phyloP scores from a whole-genome alignment of 2,888 invertebrate genomes.

The Habroteleia sp. region DNA sequence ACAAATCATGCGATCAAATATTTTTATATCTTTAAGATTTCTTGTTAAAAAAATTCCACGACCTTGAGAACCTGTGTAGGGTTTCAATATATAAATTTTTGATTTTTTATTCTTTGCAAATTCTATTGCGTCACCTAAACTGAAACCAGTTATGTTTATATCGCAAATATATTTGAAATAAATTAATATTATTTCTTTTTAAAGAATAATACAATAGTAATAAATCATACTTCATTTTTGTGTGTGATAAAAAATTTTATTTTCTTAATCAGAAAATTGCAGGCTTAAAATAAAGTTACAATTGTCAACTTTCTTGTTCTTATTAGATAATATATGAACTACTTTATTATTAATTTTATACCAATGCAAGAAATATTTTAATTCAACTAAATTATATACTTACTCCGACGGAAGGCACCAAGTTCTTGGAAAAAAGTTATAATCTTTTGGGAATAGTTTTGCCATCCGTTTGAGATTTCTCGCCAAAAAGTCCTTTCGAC shows the following conservation, averaged over 20 bases:
- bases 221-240: no score
- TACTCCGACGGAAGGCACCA: constrained; percentile 97
- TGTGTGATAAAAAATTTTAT: no score
- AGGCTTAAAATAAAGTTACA: no score
- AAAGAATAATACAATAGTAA: no score
- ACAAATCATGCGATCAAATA: constrained; percentile 92
- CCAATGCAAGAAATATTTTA: not conserved
- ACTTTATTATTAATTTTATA: no score
- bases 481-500: constrained; percentile 93
- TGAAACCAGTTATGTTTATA: no score
- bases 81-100: constrained; percentile 93
- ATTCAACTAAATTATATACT: constrained; percentile 66
- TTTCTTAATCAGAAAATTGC: no score
- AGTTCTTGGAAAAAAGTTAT: constrained; percentile 95
- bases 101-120: constrained; percentile 87
- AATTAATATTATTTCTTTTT: no score
- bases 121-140: constrained; percentile 88
- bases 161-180: not conserved
- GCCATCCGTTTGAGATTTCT: constrained; percentile 95
- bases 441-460: constrained; percentile 93
- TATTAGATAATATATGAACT: no score
- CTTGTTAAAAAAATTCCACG: constrained; percentile 93
- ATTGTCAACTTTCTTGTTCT: no score
- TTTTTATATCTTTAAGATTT: constrained; percentile 89
- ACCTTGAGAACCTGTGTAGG: constrained; percentile 95